Evolutionary conservation across 2,888 invertebrate species (phyloP), one percentile per base, ranked within the genome.

Genomic region (Limnephilus lunatus): DNA sequence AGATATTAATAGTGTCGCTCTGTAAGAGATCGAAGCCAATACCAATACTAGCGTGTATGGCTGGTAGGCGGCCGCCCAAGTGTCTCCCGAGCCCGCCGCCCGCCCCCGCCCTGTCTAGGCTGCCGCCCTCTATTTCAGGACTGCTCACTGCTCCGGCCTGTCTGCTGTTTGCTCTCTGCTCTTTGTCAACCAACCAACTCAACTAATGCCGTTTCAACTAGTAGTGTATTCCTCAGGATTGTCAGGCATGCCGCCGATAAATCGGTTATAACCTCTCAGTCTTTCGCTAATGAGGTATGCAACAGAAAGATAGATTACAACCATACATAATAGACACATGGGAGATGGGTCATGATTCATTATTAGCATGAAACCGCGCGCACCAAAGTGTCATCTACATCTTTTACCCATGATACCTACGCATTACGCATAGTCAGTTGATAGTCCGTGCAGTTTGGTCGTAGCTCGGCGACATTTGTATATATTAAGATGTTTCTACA

Each of bases 1-100:
- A 19, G 19, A 53, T 53, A 68, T 68, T 7, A 68, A 68, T 68
- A 68, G 25, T 68, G 68, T 68, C 68, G 68, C 68, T 68, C 68
- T n/a, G n/a, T 9, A 11, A n/a, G 68, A 68, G 68, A 68, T 53
- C 53, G 53, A 53, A 53, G 19, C n/a, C 25, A 25, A 68, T 68
- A n/a, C 68, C 68, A 68, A 68, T 68, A n/a, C 9, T 25, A 68
- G 68, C 9, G 25, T 68, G 68, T 68, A 25, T 68, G 68, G 68
- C n/a, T 53, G 53, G 82, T 82, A 82, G 82, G 32, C 82, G 82
- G 31, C 82, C 82, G 82, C 82, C 82, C 32, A 82, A 82, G 32
- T 82, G 82, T 82, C 32, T 82, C 82, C 82, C 82, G 82, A 31
- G 31, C 82, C 82, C 82, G 82, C 82, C 82, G 30, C 82, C 31